Percentiles rank a stretch among this genome's conserved stretches.
Conservation (phyloP, 1,140 invertebrate species). For the Drosophila rhopaloa region DNA sequence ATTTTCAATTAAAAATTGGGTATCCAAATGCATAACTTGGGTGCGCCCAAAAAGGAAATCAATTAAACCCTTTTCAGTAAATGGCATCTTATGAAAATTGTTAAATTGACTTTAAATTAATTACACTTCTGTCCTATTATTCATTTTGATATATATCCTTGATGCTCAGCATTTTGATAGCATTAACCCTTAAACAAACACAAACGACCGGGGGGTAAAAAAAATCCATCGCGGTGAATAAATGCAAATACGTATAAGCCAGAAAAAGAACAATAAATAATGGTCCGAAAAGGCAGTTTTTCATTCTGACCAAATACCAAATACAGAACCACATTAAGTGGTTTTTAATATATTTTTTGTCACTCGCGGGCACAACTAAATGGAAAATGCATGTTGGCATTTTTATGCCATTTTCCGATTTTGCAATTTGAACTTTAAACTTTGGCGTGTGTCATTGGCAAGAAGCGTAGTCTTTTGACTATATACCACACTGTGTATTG, state of each 20-base stretch:
- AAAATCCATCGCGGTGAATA: constrained; percentile 2
- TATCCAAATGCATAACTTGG: no score
- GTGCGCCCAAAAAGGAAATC: no score
- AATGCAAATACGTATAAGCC: neutral
- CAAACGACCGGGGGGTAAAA: neutral
- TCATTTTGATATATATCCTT: neutral
- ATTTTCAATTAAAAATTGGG: no score
- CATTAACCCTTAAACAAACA: constrained; percentile 9
- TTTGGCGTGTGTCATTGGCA: constrained; percentile 4
- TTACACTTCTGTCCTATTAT: neutral
- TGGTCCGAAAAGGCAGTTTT: neutral
- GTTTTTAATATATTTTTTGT: constrained; percentile 12
- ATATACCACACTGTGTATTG: no score
- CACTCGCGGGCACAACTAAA: constrained; percentile 18
- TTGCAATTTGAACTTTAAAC: constrained; percentile 17
- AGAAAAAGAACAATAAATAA: constrained; percentile 19
- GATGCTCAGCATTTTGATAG: neutral
- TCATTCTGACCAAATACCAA: neutral
- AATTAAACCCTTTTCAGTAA: no score
- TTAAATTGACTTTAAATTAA: neutral
- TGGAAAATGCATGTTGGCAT: neutral
- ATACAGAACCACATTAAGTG: neutral
- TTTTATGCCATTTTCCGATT: neutral
- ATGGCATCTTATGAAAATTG: no score
- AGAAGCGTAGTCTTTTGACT: neutral